Conservation (phyloP, 23 tunicate genomes). For the Botrylloides violaceus region DNA sequence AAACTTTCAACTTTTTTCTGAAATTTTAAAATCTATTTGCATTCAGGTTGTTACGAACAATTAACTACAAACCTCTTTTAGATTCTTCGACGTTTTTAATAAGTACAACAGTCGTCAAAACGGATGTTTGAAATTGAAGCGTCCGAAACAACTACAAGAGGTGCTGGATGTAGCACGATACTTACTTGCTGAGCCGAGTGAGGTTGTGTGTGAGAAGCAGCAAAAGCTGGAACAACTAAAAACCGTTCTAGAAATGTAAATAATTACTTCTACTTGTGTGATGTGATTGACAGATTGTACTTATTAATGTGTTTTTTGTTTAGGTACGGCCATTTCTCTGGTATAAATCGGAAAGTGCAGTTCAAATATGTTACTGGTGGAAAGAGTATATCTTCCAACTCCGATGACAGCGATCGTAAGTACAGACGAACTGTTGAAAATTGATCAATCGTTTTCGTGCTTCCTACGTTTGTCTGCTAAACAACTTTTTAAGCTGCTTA, state of each 20-base stretch:
- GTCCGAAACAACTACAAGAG: constrained; percentile 94
- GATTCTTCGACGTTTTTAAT: constrained; percentile 84
- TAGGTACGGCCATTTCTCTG: constrained; percentile 97
- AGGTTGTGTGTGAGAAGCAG: constrained; percentile 55
- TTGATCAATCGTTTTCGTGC: not conserved
- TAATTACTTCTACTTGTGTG: not conserved
- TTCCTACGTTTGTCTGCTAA: too few species aligned
- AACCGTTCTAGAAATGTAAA: constrained; percentile 92
- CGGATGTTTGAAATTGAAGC: constrained; percentile 85
- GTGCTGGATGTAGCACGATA: constrained; percentile 91
- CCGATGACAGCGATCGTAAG: constrained; percentile 42
- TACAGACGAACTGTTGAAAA: not conserved
- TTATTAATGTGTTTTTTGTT: not conserved
- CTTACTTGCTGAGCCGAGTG: constrained; percentile 70
- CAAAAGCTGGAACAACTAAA: constrained; percentile 93
- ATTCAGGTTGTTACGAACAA: not conserved
- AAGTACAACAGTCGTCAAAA: constrained; percentile 85
- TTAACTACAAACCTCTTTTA: too few species aligned
- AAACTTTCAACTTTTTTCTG: not conserved
- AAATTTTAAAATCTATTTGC: not conserved
- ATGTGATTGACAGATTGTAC: not conserved
- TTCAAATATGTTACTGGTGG: constrained; percentile 50
- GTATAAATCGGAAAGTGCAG: constrained; percentile 95
- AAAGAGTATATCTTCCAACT: constrained; percentile 32
- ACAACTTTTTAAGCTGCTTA: too few species aligned